phyloP scores from a whole-genome alignment of 1,140 invertebrate species.

The Trypoxylus dichotomus region DNA sequence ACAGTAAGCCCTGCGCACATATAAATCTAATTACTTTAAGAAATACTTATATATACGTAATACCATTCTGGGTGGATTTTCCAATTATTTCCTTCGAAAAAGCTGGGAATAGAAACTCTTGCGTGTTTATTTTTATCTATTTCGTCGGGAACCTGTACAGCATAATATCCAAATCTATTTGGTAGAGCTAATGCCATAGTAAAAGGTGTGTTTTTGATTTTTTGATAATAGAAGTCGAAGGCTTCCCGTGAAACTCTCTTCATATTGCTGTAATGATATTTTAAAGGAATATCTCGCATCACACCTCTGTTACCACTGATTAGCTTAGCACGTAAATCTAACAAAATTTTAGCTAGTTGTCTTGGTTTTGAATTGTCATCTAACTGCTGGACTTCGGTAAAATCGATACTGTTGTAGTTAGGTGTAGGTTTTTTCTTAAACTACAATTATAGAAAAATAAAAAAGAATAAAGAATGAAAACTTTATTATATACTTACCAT shows the following conservation, averaged over 20 bases:
- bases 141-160: conserved; percentile 72
- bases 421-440: conserved; percentile 75
- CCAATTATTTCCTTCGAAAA: conserved; percentile 73
- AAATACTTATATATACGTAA: conserved; percentile 33
- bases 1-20: conserved; percentile 72
- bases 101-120: conserved; percentile 68
- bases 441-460: conserved; percentile 49
- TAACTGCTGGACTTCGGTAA: conserved; percentile 92
- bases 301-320: conserved; percentile 70
- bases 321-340: conserved; percentile 69
- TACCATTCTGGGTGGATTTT: conserved; percentile 87
- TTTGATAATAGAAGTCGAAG: conserved; percentile 83
- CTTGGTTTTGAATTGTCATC: conserved; percentile 58
- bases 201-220: conserved; percentile 82
- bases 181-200: conserved; percentile 81
- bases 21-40: not conserved
- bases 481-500: conserved; percentile 59
- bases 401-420: conserved; percentile 95
- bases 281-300: conserved; percentile 68
- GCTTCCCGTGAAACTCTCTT: conserved; percentile 77
- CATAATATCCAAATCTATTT: conserved; percentile 73
- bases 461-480: not conserved
- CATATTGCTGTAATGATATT: conserved; percentile 81
- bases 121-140: conserved; percentile 66
- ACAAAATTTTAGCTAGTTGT: conserved; percentile 53